Base-by-base conservation (phyloP, 92 coral and sea anemone genomes). In the Micromussa lordhowensis region DNA sequence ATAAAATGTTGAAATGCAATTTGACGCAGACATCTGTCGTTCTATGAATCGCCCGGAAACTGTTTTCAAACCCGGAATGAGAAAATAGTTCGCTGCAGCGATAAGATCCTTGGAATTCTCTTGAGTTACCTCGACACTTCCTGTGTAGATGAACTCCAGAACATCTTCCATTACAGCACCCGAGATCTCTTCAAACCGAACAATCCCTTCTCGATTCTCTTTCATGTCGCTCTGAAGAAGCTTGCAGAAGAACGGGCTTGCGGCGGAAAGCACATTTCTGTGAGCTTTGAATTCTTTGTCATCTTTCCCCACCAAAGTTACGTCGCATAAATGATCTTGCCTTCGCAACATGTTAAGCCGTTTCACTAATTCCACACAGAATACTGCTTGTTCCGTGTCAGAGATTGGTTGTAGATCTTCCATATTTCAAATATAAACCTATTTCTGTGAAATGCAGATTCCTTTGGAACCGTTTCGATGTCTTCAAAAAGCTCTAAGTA, bases 141-240 rank as follows among this genome's bases (percentile, higher is more conserved):
- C 86, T 10, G 86, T 66, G 86, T 82, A 82, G 36, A 66, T 38
- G 59, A 82, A 82, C 24, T 66, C 58, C 40, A 82, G 30, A 38
- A 82, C 86, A 69, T 69, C 58, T 82, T 22, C 86, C 58, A 82
- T 35, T 13, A 49, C 51, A 3, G 77, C 68, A 26, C 30, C 86
- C 55, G 75, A 36, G 19, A 82, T 84, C 51, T 84, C 81, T 30
- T 84, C 72, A 22, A 84, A 57, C 49, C 80, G 80, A 53, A 53
- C 32, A 21, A 54, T 53, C n/a, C 72, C 80, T 57, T 84, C 79
- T 36, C 61, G 63, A 40, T 73, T 84, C 58, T 86, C 89, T 32
- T 61, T 86, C 89, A 86, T 86, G 29, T 77, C 77, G 69, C 83
- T 76, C 53, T 76, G 82, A 54, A 86, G 68, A 48, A 86, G 75